Evolutionary conservation across 53 echinoderm and acorn worm genomes (phyloP).

Genomic region (Glandiceps talaboti): DNA sequence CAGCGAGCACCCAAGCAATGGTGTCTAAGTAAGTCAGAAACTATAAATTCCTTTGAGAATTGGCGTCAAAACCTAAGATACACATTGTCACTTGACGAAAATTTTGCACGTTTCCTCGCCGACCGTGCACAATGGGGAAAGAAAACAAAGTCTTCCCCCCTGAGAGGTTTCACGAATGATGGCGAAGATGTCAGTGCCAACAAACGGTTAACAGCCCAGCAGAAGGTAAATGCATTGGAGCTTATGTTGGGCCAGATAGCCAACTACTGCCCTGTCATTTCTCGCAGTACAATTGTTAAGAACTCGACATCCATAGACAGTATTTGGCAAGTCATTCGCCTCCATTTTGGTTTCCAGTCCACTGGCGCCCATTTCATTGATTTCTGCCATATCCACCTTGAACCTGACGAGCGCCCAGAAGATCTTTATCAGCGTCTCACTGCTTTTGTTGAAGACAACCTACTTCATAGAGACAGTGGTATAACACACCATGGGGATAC

Average conservation of each 20-base stretch:
- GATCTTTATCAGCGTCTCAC: neutral
- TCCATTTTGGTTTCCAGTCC: slow-evolving; percentile 19
- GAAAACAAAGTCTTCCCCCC: slow-evolving; percentile 11
- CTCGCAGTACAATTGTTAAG: too few species aligned
- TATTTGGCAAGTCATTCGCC: slow-evolving; percentile 23
- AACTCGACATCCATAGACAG: slow-evolving; percentile 2
- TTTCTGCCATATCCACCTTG: too few species aligned
- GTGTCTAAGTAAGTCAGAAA: too few species aligned
- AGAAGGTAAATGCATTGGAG: slow-evolving; percentile 14
- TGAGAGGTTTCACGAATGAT: slow-evolving; percentile 4
- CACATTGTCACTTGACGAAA: neutral
- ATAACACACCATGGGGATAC: neutral
- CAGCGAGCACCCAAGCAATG: too few species aligned
- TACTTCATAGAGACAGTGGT: neutral
- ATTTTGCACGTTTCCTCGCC: neutral
- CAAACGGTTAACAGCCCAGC: slow-evolving; percentile 6
- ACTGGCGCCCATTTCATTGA: too few species aligned
- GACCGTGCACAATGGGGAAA: too few species aligned
- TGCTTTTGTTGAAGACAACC: neutral
- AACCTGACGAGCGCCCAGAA: too few species aligned
- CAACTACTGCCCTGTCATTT: too few species aligned
- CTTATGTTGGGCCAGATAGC: too few species aligned
- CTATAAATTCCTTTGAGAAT: too few species aligned
- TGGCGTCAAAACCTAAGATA: too few species aligned
- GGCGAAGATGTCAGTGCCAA: neutral